Evolutionary conservation across 2,113 vertebrate species (phyloP).

Genomic region (Melanerpes aurifrons): DNA sequence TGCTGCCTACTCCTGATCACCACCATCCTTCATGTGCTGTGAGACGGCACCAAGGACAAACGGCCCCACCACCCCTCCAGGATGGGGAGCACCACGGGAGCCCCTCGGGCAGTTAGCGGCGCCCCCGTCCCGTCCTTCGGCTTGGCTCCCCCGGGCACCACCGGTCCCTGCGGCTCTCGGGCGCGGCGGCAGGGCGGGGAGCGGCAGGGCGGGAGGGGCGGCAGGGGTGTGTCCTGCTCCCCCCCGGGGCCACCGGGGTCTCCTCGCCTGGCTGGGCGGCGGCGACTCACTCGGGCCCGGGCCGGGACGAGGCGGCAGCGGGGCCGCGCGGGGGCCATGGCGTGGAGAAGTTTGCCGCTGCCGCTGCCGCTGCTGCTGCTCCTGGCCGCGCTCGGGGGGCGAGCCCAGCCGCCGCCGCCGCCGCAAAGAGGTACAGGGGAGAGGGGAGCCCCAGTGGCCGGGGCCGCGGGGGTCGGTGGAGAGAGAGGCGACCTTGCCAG

Average conservation of each 20-base stretch:
- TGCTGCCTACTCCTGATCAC: no score
- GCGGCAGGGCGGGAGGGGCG: background rate
- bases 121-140: background rate
- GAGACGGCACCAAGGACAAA: no score
- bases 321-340: conserved; percentile 10
- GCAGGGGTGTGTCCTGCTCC: conserved; percentile 37
- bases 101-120: background rate
- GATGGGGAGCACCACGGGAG: no score
- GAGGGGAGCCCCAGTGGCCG: background rate
- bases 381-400: conserved; percentile 31
- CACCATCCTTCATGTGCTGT: no score
- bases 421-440: conserved; percentile 62
- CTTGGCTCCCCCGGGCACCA: background rate
- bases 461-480: background rate
- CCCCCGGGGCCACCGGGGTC: background rate
- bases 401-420: conserved; percentile 20
- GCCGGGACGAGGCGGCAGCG: background rate
- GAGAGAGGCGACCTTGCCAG: background rate
- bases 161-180: background rate
- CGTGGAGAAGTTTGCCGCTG: background rate
- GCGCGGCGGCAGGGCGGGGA: background rate
- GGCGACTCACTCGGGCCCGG: background rate
- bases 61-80: no score
- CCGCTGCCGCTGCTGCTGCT: background rate
- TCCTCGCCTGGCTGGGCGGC: background rate